phyloP scores from a whole-genome alignment of 2,797 vertebrate species.

The Tenualosa ilisha region DNA sequence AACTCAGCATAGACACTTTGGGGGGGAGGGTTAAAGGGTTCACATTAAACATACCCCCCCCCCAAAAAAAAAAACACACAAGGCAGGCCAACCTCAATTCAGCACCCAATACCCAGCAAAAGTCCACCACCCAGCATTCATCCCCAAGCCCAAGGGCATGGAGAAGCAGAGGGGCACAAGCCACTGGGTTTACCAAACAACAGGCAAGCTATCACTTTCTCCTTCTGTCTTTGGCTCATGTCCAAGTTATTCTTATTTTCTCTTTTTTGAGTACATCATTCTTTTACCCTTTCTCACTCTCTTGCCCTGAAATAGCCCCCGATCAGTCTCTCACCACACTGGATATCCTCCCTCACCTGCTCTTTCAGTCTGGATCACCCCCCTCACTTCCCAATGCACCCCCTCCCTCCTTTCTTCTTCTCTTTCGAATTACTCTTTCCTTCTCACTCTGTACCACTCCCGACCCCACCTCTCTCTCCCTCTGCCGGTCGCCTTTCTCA shows the following conservation, averaged over 20 bases:
- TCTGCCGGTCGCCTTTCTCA: background rate
- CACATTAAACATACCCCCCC: slow-evolving; percentile 48
- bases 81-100: background rate
- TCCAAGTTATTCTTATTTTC: slow-evolving; percentile 36
- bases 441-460: slow-evolving; percentile 19
- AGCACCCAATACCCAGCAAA: background rate
- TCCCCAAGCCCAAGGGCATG: background rate
- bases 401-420: slow-evolving; percentile 40
- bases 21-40: slow-evolving; percentile 14
- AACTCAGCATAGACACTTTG: background rate
- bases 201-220: slow-evolving; percentile 22
- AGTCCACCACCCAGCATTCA: background rate
- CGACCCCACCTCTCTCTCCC: slow-evolving; percentile 28
- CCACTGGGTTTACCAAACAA: background rate
- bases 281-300: slow-evolving; percentile 24
- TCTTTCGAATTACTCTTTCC: slow-evolving; percentile 19
- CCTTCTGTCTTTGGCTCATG: slow-evolving; percentile 38
- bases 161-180: background rate
- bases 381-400: slow-evolving; percentile 15
- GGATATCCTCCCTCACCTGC: background rate
- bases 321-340: background rate
- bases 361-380: background rate
- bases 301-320: slow-evolving; percentile 12
- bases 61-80: background rate
- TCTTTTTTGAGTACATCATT: background rate